Evolutionary conservation across 2,888 invertebrate genomes (phyloP).

Genomic region (Lampropteryx suffumata): DNA sequence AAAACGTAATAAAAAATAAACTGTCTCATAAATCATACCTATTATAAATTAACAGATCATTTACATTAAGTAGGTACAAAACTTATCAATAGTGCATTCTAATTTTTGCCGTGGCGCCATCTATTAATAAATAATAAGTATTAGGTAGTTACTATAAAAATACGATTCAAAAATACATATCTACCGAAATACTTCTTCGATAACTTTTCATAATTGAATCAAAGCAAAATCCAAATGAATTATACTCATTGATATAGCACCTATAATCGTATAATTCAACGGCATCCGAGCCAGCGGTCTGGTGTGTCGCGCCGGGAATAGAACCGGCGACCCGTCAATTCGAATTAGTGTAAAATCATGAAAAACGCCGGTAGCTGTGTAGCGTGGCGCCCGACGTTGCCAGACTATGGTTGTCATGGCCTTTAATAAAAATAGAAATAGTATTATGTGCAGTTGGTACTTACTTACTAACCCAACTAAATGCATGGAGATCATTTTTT

Average conservation of each 20-base stretch:
- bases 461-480: too few relatives aligned
- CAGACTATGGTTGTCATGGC: conserved; percentile 32
- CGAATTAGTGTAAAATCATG: conserved; percentile 75
- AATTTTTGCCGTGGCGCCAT: too few relatives aligned
- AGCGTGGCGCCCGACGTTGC: conserved; percentile 44
- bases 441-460: too few relatives aligned
- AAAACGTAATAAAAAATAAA: too few relatives aligned
- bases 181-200: not conserved
- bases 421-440: not conserved
- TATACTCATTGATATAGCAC: conserved; percentile 24
- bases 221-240: conserved; percentile 15
- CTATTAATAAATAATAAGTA: too few relatives aligned
- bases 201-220: conserved; percentile 11
- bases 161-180: too few relatives aligned
- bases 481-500: too few relatives aligned
- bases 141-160: too few relatives aligned
- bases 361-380: conserved; percentile 62
- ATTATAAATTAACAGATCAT: too few relatives aligned
- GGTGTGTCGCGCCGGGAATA: conserved; percentile 63
- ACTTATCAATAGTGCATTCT: too few relatives aligned
- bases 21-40: too few relatives aligned
- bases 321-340: conserved; percentile 72
- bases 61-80: too few relatives aligned
- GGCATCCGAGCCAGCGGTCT: conserved; percentile 46
- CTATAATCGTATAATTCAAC: conserved; percentile 40